Conservation (phyloP, 30 jellyfish, hydroid and myxozoan genomes). For the Turritopsis rubra region DNA sequence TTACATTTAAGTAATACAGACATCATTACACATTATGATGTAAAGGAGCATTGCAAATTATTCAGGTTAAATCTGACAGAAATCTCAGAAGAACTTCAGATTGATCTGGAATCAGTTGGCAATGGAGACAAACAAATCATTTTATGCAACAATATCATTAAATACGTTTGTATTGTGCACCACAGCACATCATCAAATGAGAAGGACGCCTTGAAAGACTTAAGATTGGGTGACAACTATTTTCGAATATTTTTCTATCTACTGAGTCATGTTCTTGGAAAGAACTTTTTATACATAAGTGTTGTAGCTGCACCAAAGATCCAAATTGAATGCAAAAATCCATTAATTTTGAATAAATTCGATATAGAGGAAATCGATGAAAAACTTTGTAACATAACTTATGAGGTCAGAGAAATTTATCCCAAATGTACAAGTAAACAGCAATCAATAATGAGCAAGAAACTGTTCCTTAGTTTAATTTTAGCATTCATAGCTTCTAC, state of each 20-base stretch:
- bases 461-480: not conserved
- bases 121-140: not conserved
- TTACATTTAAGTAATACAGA: not conserved
- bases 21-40: not conserved
- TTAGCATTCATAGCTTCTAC: not conserved
- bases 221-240: not conserved
- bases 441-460: not conserved
- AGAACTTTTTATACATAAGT: not conserved
- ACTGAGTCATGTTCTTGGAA: not conserved
- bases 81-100: not conserved
- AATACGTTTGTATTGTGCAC: not conserved
- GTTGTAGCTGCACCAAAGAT: not conserved
- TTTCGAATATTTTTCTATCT: not conserved
- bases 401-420: not conserved
- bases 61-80: not conserved
- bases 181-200: not conserved
- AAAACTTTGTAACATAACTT: not conserved
- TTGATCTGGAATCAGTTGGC: not conserved
- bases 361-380: not conserved
- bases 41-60: not conserved
- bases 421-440: not conserved
- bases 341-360: not conserved
- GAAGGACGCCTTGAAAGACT: not conserved
- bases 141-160: not conserved
- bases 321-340: not conserved